Evolutionary conservation across 64 coral and sea anemone species (phyloP), one percentile per base, ranked within the genome.

Genomic region (Porites lutea): DNA sequence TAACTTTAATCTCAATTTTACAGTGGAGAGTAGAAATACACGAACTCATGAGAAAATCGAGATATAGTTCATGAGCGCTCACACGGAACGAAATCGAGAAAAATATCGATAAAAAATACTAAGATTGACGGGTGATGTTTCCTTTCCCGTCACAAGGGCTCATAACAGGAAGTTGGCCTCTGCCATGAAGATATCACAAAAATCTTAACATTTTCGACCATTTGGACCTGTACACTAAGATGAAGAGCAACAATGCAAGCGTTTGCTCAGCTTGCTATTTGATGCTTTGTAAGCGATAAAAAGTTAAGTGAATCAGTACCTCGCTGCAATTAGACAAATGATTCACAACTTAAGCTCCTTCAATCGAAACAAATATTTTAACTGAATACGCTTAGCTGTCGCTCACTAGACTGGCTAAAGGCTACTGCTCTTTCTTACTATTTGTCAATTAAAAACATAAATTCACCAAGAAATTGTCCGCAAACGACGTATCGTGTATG

Each of bases 321-420:
- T 63, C 71, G 88, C 87, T 91, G 81, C 95, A 97, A 97, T 97
- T 97, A 97, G 64, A 86, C 86, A 87, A 93, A 94, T 94, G 92
- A 82, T 70, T 87, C 86, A 90, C 93, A 97, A 97, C 88, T 97
- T 94, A 85, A 90, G 69, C 91, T 93, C 72, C 88, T 97, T 94
- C 88, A 97, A 69, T 75, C 70, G 81, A 88, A 94, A 92, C 95
- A 97, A 97, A 97, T 97, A 91, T 97, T 90, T 91, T 88, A 58
- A 88, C 73, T 74, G 73, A 75, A 88, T 88, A 59, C 59, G 49
- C 67, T 87, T 16, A 45, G 52, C 73, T 88, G 86, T 73, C 69
- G 86, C 37, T 88, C 73, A 88, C 49, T 19, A 18, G 9, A 23
- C 74, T 43, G 86, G 27, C n/a, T 59, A 46, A 43, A n/a, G 23